Evolutionary conservation across 1,140 invertebrate species (phyloP), one percentile per base, ranked within the genome.

Genomic region (Brachystomella parvula): DNA sequence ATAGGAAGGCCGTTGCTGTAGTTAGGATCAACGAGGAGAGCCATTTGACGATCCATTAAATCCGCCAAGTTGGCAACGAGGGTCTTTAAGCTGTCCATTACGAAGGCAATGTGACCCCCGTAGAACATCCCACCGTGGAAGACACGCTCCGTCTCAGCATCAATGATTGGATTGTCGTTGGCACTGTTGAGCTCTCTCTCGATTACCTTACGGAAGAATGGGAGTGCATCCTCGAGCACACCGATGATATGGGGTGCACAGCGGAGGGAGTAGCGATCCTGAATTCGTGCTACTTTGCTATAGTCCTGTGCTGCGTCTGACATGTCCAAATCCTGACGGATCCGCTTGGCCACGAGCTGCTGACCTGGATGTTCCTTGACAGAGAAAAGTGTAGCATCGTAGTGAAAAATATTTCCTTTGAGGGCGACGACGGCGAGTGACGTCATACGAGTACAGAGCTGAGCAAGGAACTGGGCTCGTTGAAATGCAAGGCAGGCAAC

Each of bases 101-200:
- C 62, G 19, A 56, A 49, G 26, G 62, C 39, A 32, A 64, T 64
- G 62, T 64, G 62, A 17, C 62, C 62, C 3, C 62, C 62, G 32
- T 64, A 64, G 32, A 64, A 64, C 21, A 32, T 29, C 12, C 26
- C 62, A 9, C 62, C 62, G 47, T 64, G 62, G 35, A 32, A 64
- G n/a, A 64, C 62, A 17, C 44, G 26, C 2, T 32, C 24, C 26
- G 44, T 30, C 39, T 49, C 62, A 9, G 31, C 47, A 32, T 64
- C 62, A 26, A 64, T 58, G 62, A 64, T 58, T 2, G 62, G 62
- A 32, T 64, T 64, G 28, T 64, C 62, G 62, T 64, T 64, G 26
- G 44, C 3, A 21, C 26, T 31, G 32, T 64, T 64, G 21, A 64
- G 62, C 26, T 64, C 62, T 9, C 2, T 56, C 32, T 64, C 44